Conservation (phyloP, 2,797 vertebrate genomes). For the Salmo trutta region DNA sequence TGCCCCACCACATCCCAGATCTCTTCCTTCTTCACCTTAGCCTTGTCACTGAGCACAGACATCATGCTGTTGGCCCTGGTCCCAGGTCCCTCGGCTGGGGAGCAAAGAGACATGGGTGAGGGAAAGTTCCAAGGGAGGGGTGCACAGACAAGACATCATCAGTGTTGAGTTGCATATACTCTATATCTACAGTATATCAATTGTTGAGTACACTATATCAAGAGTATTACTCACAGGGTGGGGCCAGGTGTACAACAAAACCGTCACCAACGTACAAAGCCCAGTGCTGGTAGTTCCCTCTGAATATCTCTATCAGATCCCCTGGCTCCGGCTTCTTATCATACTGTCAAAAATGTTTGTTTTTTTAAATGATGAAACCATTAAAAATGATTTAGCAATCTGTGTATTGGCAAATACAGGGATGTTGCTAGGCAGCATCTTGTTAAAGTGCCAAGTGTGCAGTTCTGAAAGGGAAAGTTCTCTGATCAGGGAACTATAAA, state of each 20-base stretch:
- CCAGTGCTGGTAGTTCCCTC: slow-evolving; percentile 79
- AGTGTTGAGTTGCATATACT: neutral
- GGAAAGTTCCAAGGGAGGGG: neutral
- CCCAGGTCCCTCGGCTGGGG: slow-evolving; percentile 67
- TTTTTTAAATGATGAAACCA: neutral
- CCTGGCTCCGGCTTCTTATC: slow-evolving; percentile 71
- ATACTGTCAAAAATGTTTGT: slow-evolving; percentile 41
- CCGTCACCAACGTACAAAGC: slow-evolving; percentile 78
- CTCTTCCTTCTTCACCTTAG: slow-evolving; percentile 78
- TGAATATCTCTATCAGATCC: slow-evolving; percentile 79
- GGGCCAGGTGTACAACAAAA: slow-evolving; percentile 76
- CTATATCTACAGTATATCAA: neutral
- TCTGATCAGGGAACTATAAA: neutral
- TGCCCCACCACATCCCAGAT: slow-evolving; percentile 73
- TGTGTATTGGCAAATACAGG: neutral
- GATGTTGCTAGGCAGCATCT: neutral
- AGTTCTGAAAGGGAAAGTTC: neutral
- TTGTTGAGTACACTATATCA: neutral
- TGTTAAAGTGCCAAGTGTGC: neutral
- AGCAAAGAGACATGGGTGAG: neutral
- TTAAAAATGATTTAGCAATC: slow-evolving; percentile 11
- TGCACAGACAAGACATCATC: neutral
- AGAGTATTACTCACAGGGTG: slow-evolving; percentile 69
- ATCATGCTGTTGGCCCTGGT: slow-evolving; percentile 75
- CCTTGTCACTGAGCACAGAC: slow-evolving; percentile 80